Conservation (phyloP, 2,797 vertebrate genomes). For the Sardinella longiceps region DNA sequence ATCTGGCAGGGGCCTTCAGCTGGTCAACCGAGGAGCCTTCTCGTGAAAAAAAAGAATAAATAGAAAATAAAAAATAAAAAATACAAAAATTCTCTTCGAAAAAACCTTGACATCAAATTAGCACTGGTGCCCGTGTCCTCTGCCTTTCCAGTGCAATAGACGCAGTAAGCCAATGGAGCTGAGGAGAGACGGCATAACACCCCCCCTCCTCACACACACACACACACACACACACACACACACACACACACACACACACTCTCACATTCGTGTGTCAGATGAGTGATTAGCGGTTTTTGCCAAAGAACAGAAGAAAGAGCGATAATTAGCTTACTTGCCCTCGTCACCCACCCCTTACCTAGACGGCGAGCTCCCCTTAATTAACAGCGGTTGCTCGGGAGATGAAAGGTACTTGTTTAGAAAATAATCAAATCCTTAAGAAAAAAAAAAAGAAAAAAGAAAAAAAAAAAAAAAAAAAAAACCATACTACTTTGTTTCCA, state of each 20-base stretch:
- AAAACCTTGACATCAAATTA: slow-evolving; percentile 30
- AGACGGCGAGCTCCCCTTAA: slow-evolving; percentile 37
- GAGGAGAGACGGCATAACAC: neutral
- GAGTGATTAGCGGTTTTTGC: slow-evolving; percentile 26
- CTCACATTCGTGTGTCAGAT: neutral
- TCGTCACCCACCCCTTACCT: slow-evolving; percentile 19
- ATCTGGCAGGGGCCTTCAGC: neutral
- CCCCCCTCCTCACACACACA: neutral
- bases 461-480: no score
- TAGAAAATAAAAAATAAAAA: no score
- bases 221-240: neutral
- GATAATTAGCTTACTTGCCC: slow-evolving; percentile 37
- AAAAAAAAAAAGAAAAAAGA: no score
- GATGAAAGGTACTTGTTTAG: slow-evolving; percentile 37
- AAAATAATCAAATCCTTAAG: neutral
- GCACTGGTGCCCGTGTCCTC: neutral
- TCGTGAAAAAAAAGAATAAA: neutral
- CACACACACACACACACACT: neutral
- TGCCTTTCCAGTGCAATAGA: neutral
- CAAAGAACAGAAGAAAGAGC: neutral
- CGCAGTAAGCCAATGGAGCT: neutral
- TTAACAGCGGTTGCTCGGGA: slow-evolving; percentile 42
- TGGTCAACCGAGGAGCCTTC: neutral
- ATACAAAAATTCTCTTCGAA: neutral
- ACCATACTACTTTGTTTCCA: slow-evolving; percentile 38